These are phyloP conservation scores for Phalacrocorax aristotelis DNA, from an alignment of 2,113 vertebrate genomes.

Conservation along the genomic window DNA sequence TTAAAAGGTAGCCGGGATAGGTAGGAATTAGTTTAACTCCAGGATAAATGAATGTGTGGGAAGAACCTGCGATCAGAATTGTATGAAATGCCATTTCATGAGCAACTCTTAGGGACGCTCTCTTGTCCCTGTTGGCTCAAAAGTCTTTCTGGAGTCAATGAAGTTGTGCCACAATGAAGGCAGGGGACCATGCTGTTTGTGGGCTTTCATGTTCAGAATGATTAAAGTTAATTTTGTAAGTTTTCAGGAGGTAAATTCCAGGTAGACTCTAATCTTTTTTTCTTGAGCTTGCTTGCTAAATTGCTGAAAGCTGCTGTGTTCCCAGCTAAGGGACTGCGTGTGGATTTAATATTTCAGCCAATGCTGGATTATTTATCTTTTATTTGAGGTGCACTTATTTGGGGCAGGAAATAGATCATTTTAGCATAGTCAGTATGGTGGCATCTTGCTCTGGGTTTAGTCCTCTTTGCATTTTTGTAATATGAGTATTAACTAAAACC, in stretches of 20 bases:
- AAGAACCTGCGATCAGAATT: background rate
- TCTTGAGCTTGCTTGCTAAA: background rate
- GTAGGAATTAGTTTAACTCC: background rate
- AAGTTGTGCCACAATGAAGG: background rate
- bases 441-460: background rate
- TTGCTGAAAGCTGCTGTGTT: constrained; percentile 3
- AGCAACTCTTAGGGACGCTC: background rate
- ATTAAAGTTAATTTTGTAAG: background rate
- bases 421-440: background rate
- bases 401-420: background rate
- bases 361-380: background rate
- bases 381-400: background rate
- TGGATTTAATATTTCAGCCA: constrained; percentile 6
- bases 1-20: background rate
- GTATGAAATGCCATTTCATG: background rate
- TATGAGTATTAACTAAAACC: background rate
- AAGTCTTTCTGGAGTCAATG: background rate
- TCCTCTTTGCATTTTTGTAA: background rate
- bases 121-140: background rate
- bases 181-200: background rate
- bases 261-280: background rate
- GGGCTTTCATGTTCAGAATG: background rate
- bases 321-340: background rate
- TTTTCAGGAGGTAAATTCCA: background rate
- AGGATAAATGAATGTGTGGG: background rate